Conservation (phyloP, 2,797 vertebrate genomes). For the Leuciscus waleckii region DNA sequence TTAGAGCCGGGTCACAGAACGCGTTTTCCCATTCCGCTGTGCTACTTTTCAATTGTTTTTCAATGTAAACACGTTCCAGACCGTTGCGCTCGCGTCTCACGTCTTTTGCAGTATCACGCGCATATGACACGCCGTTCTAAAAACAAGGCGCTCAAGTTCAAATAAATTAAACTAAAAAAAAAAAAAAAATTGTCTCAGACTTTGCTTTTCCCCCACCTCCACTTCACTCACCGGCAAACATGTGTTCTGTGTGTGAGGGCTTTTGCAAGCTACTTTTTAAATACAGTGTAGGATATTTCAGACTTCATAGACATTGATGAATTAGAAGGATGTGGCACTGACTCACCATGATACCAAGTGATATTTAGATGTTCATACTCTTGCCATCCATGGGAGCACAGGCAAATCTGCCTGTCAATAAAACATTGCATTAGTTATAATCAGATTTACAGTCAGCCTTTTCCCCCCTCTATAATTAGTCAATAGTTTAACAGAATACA, state of each 20-base stretch:
- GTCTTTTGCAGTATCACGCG: not conserved
- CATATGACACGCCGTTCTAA: not conserved
- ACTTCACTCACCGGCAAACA: not conserved
- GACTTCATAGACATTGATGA: not conserved
- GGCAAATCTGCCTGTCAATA: conserved; percentile 32
- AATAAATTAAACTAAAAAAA: not conserved
- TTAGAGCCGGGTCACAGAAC: not conserved
- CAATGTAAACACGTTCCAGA: not conserved
- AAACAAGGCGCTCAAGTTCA: not conserved
- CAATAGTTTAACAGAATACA: not conserved
- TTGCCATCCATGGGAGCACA: conserved; percentile 45
- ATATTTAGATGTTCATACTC: conserved; percentile 68
- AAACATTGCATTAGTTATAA: not conserved
- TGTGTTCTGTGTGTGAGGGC: not conserved
- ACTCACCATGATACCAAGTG: conserved; percentile 79
- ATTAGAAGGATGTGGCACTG: not conserved
- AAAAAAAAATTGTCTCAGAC: not conserved
- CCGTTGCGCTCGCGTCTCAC: not conserved
- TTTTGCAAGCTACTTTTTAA: not conserved
- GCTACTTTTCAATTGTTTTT: not conserved
- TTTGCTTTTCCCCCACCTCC: rapidly evolving
- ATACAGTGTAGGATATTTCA: not conserved
- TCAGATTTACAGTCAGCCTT: not conserved
- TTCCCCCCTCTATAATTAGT: not conserved
- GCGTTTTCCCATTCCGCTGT: not conserved